phyloP scores from a whole-genome alignment of 2,888 invertebrate genomes.

The Dryomyza anilis region DNA sequence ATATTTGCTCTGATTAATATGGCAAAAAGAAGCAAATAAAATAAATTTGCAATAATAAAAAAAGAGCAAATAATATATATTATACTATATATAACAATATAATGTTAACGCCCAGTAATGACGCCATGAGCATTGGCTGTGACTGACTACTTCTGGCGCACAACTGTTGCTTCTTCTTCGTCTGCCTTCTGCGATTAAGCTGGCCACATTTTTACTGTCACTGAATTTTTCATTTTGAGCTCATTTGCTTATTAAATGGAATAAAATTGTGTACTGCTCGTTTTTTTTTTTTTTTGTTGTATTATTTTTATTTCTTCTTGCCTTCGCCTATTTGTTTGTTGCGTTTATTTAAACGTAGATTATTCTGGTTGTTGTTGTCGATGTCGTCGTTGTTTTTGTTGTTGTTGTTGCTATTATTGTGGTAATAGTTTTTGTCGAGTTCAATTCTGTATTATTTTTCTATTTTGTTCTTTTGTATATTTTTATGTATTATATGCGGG shows the following conservation, averaged over 20 bases:
- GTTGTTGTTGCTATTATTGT: constrained; percentile 3
- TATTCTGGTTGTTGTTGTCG: constrained; percentile 4
- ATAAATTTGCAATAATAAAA: neutral
- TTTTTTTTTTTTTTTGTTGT: too few relatives aligned
- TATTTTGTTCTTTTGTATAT: too few relatives aligned
- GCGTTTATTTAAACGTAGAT: constrained; percentile 36
- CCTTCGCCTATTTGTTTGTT: constrained; percentile 32
- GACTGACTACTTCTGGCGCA: constrained; percentile 9
- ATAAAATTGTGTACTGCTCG: too few relatives aligned
- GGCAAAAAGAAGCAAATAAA: neutral
- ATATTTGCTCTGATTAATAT: neutral
- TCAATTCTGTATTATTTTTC: too few relatives aligned
- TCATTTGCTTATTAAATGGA: constrained; percentile 54
- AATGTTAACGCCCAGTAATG: constrained; percentile 27
- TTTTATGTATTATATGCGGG: too few relatives aligned
- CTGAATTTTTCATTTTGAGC: constrained; percentile 41
- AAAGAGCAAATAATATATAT: constrained; percentile 5
- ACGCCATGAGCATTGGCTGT: constrained; percentile 13
- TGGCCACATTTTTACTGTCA: neutral
- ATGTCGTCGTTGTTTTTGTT: neutral
- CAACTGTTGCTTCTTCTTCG: neutral
- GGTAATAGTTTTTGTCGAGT: too few relatives aligned
- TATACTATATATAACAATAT: neutral
- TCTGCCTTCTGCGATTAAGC: neutral
- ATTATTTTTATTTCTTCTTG: too few relatives aligned